These are phyloP conservation scores for Halichoerus grypus DNA, from an alignment of 2,113 vertebrate species.

Conservation along the genomic window DNA sequence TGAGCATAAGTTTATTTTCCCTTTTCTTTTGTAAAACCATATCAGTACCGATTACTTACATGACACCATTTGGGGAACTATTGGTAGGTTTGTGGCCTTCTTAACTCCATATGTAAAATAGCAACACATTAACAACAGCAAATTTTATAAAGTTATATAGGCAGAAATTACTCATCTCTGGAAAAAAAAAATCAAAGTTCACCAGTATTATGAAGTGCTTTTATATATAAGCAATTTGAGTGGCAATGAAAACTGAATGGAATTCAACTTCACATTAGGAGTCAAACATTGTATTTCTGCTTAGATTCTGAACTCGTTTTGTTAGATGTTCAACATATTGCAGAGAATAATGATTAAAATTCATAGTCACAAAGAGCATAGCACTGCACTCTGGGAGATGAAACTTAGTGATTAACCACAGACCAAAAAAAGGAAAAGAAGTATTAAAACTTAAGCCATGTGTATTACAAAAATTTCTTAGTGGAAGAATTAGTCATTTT, in stretches of 20 bases:
- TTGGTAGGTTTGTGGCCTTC: neutral
- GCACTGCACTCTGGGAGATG: neutral
- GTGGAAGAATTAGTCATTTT: neutral
- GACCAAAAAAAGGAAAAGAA: neutral
- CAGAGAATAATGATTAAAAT: neutral
- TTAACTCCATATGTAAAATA: neutral
- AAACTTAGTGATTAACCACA: neutral
- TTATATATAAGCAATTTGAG: neutral
- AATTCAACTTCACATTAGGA: neutral
- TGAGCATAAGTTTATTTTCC: neutral
- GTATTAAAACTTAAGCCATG: neutral
- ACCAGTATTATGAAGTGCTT: neutral
- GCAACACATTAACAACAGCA: neutral
- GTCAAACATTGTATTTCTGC: neutral
- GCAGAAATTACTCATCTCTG: neutral
- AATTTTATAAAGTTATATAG: neutral
- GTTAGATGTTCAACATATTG: neutral
- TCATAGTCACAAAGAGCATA: neutral
- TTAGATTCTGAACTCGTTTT: neutral
- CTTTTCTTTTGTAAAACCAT: neutral
- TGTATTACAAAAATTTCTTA: neutral
- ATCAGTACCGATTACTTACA: neutral
- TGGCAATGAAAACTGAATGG: neutral
- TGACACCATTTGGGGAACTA: neutral
- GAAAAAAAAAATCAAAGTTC: neutral